phyloP scores from a whole-genome alignment of 2,888 invertebrate genomes.

The Lissocephala sabroskyi region DNA sequence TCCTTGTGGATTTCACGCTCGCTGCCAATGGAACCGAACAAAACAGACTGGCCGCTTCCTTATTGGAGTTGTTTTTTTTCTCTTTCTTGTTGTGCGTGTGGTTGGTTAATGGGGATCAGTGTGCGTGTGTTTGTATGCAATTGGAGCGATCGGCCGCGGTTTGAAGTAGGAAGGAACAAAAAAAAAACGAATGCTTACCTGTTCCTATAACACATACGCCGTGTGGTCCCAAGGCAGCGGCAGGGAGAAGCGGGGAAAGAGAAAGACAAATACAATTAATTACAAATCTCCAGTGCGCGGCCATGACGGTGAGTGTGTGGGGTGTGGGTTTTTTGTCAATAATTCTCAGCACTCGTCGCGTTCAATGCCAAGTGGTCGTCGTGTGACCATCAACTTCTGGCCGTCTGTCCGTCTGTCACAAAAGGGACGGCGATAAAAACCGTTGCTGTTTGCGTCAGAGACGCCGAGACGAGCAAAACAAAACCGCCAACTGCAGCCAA shows the following conservation, averaged over 20 bases:
- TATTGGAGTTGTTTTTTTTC: conserved; percentile 31
- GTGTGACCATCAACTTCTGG: conserved; percentile 32
- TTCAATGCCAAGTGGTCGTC: conserved; percentile 9
- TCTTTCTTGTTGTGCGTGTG: conserved; percentile 8
- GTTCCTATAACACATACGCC: conserved; percentile 46
- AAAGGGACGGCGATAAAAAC: conserved; percentile 23
- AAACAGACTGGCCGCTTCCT: no score
- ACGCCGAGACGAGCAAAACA: conserved; percentile 45
- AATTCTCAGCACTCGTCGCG: neutral
- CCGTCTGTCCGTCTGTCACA: neutral
- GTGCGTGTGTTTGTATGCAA: no score
- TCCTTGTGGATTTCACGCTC: no score
- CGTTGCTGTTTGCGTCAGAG: conserved; percentile 57
- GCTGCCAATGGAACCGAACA: no score
- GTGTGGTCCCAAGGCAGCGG: conserved; percentile 7
- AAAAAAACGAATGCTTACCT: conserved; percentile 58
- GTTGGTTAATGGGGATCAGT: conserved; percentile 14
- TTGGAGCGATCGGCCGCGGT: no score
- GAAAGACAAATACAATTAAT: conserved; percentile 2
- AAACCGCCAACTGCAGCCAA: conserved; percentile 31
- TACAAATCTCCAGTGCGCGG: neutral
- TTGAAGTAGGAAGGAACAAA: no score
- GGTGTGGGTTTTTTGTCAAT: no score
- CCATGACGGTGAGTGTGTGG: no score
- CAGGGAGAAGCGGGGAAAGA: conserved; percentile 9